These are phyloP conservation scores for Clarias pachynema DNA, from an alignment of 2,797 vertebrate species.

Conservation along the genomic window DNA sequence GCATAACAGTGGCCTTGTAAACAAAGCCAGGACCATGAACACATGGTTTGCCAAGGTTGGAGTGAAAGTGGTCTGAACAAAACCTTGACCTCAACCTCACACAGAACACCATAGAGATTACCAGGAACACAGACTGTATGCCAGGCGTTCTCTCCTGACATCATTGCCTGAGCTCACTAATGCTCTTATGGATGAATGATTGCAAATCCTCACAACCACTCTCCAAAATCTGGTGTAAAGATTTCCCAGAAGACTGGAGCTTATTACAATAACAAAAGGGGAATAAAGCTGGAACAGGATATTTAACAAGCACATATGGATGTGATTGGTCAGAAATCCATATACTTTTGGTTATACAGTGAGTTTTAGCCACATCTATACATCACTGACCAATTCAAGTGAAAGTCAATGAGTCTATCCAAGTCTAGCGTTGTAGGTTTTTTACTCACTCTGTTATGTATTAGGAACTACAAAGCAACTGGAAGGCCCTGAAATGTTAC, in stretches of 20 bases:
- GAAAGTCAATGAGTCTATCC: not conserved
- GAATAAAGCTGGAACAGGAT: not conserved
- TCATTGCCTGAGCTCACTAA: not conserved
- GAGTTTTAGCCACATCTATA: not conserved
- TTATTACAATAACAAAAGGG: not conserved
- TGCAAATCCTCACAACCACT: not conserved
- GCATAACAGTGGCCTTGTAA: not conserved
- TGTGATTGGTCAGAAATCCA: not conserved
- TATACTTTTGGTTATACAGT: not conserved
- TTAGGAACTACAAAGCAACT: not conserved
- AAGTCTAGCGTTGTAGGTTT: too few relatives aligned
- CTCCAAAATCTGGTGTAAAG: not conserved
- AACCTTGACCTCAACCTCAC: not conserved
- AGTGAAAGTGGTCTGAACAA: not conserved
- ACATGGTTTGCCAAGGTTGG: not conserved
- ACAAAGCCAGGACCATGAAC: not conserved
- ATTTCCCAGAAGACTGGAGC: not conserved
- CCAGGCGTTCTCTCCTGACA: not conserved
- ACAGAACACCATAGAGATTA: not conserved
- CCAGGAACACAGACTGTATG: not conserved
- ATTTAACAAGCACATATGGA: not conserved
- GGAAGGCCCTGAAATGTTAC: not conserved
- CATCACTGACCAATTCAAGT: not conserved
- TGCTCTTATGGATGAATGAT: not conserved
- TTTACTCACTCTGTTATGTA: not conserved